Percentiles rank a stretch among this genome's conserved stretches.
phyloP scores from a whole-genome alignment of 2,888 invertebrate species.

The Cerceris ruficornis region DNA sequence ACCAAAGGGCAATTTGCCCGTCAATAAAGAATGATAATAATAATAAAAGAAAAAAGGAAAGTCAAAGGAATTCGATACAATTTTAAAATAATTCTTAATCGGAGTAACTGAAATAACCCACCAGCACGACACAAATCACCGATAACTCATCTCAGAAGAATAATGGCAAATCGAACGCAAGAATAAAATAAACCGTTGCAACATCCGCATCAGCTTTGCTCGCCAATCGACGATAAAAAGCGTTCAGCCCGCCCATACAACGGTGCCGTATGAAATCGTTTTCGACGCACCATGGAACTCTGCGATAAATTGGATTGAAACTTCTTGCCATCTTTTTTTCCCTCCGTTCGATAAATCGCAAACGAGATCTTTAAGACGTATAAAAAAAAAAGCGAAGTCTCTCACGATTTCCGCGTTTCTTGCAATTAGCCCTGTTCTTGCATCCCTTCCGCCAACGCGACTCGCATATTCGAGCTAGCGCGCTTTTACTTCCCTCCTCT shows the following conservation, averaged over 20 bases:
- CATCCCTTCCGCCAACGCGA: background rate
- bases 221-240: background rate
- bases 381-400: too few species aligned
- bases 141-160: too few species aligned
- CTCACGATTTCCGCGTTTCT: constrained; percentile 45
- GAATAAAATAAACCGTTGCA: too few species aligned
- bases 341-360: constrained; percentile 25
- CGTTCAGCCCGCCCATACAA: background rate
- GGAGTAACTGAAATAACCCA: too few species aligned
- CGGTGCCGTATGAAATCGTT: constrained; percentile 30
- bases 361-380: constrained; percentile 17
- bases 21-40: too few species aligned
- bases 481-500: background rate
- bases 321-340: constrained; percentile 35
- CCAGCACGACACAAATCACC: too few species aligned
- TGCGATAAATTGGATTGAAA: constrained; percentile 39
- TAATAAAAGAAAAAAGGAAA: too few species aligned
- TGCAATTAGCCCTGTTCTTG: constrained; percentile 36
- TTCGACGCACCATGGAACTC: background rate
- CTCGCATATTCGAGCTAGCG: background rate
- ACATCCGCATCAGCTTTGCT: background rate
- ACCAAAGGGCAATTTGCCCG: too few species aligned
- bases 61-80: too few species aligned
- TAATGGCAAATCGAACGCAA: too few species aligned
- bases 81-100: too few species aligned